Base-by-base conservation (phyloP, 2,113 vertebrate species). In the Hoplias malabaricus region DNA sequence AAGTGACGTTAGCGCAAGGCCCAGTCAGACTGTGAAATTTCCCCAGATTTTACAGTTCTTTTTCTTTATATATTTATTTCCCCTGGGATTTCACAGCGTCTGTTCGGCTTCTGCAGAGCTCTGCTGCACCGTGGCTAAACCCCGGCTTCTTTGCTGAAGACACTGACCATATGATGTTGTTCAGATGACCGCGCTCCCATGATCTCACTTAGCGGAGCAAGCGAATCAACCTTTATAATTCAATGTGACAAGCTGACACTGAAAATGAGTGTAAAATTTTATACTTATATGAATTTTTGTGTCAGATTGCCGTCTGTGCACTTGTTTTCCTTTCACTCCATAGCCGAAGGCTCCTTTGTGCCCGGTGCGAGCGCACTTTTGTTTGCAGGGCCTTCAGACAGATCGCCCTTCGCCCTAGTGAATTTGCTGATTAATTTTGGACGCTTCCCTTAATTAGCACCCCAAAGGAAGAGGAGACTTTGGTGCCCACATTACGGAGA, bases 171-270 rank as follows among this genome's bases (percentile, higher is more conserved):
- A 93, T 90, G 89, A 95, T 84, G 91, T 91, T 93, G 93, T 94
- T 94, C 93, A 95, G 94, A 94, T 93, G 93, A 92, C 92, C 92
- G 93, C 90, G 90, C 90, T 63, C 94, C 93, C 93, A 90, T 90
- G 91, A 90, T 93, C 93, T 93, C 93, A 93, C 88, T 92, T 93
- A 92, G 93, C 94, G 91, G 90, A 94, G 95, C 94, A 93, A 96
- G 90, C 95, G 82, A 98, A 95, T 96, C 94, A 96, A 95, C 95
- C 97, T 98, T 98, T 96, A 93, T 98, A 96, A 99, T 98, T 95
- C 90, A 94, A 95, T 93, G 91, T 96, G 98, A 98, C 98, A 98
- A 96, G 96, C 96, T 98, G 96, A 98, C 97, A 98, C 93, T 91
- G 86, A 97, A 98, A 98, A 98, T 98, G 93, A 98, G 95, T 94